phyloP scores from a whole-genome alignment of 1,140 invertebrate species.

The Notospermus geniculatus region DNA sequence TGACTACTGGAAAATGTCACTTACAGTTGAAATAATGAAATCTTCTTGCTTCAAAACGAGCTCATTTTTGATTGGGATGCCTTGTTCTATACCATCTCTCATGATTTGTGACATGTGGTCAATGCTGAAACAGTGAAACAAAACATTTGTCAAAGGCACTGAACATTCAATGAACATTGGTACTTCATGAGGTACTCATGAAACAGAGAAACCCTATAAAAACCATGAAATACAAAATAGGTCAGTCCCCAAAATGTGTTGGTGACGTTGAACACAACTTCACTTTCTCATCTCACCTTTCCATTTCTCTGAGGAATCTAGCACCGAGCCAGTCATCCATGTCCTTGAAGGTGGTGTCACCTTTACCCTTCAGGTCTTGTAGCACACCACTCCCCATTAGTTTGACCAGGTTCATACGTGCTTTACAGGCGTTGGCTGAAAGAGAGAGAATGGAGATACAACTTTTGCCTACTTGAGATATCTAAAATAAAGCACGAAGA shows the following conservation, averaged over 20 bases:
- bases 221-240: too few species aligned
- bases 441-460: slow-evolving; percentile 10
- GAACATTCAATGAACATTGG: background rate
- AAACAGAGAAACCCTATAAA: too few species aligned
- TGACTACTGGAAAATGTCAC: background rate
- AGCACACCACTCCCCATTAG: slow-evolving; percentile 35
- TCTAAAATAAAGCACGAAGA: too few species aligned
- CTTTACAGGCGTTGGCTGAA: slow-evolving; percentile 39
- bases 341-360: slow-evolving; percentile 48
- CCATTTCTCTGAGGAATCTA: slow-evolving; percentile 53
- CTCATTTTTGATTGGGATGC: slow-evolving; percentile 44
- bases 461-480: background rate
- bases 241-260: too few species aligned
- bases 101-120: slow-evolving; percentile 51
- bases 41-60: slow-evolving; percentile 47
- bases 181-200: too few species aligned
- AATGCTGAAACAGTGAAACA: slow-evolving; percentile 41
- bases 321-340: slow-evolving; percentile 56
- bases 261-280: too few species aligned
- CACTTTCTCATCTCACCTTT: slow-evolving; percentile 36
- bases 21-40: slow-evolving; percentile 50
- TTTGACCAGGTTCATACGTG: slow-evolving; percentile 46
- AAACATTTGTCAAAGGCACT: background rate
- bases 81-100: slow-evolving; percentile 45
- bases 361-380: slow-evolving; percentile 48